phyloP scores from a whole-genome alignment of 2,888 invertebrate species.

The Dryococelus australis region DNA sequence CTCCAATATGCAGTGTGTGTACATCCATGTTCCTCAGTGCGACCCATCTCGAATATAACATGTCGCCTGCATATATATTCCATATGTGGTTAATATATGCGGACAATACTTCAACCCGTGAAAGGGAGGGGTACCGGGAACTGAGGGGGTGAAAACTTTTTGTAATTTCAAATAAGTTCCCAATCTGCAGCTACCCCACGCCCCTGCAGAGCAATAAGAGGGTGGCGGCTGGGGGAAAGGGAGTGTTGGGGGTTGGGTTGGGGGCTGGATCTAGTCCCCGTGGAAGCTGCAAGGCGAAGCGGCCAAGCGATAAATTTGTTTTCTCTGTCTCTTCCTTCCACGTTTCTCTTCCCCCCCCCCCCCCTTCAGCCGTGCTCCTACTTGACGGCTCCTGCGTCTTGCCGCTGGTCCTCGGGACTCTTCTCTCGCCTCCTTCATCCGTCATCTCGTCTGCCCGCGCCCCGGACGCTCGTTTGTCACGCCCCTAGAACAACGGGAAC shows the following conservation, averaged over 20 bases:
- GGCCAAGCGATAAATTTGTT: constrained; percentile 31
- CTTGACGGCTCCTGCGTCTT: background rate
- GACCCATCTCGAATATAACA: background rate
- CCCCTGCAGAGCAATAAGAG: constrained; percentile 18
- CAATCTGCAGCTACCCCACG: constrained; percentile 28
- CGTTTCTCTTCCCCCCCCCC: constrained; percentile 1
- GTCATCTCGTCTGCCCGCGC: background rate
- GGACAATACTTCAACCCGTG: background rate
- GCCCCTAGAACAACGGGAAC: background rate
- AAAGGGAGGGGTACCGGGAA: background rate
- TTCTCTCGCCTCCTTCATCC: background rate
- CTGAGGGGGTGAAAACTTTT: constrained; percentile 6
- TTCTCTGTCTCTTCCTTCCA: constrained; percentile 18
- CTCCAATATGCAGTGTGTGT: background rate
- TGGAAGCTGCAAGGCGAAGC: constrained; percentile 25
- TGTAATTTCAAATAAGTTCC: constrained; percentile 28
- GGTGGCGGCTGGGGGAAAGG: background rate
- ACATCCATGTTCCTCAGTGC: background rate
- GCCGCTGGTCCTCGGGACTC: background rate
- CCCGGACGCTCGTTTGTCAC: background rate
- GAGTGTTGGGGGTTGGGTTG: background rate
- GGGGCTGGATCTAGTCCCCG: background rate
- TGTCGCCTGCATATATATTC: constrained; percentile 16
- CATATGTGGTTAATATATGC: constrained; percentile 16
- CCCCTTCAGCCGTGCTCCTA: background rate